Conservation (phyloP, 2,888 invertebrate genomes). For the Hetaerina titia region DNA sequence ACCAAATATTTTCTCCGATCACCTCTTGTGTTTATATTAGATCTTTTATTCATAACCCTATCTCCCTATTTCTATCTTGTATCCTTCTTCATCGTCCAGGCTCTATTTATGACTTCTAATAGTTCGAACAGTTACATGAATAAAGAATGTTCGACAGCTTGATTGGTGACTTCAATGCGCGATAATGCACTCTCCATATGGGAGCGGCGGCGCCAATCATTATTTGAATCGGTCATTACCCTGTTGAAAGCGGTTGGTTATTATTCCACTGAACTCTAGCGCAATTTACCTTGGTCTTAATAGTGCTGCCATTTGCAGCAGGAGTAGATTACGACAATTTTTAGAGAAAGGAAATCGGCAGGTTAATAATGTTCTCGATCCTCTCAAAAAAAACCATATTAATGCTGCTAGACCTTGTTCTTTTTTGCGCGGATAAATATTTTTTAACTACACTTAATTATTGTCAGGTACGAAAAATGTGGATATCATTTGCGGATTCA, state of each 20-base stretch:
- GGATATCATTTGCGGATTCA: too few species aligned
- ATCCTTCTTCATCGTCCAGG: neutral
- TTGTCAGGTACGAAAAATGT: too few species aligned
- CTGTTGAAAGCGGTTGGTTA: slow-evolving; percentile 9
- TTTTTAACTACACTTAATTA: too few species aligned
- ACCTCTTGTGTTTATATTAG: neutral
- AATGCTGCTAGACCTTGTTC: neutral
- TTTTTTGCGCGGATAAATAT: neutral
- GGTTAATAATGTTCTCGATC: neutral
- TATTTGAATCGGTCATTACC: slow-evolving; percentile 46
- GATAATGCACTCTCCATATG: slow-evolving; percentile 19
- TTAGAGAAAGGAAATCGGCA: neutral
- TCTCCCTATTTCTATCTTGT: neutral
- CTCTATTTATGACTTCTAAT: slow-evolving; percentile 54
- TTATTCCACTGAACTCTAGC: neutral
- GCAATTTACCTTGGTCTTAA: slow-evolving; percentile 53
- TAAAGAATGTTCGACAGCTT: slow-evolving; percentile 41
- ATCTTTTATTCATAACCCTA: neutral
- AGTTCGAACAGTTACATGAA: slow-evolving; percentile 47
- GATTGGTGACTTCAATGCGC: slow-evolving; percentile 63
- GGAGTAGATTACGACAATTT: neutral
- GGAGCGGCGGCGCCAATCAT: slow-evolving; percentile 49
- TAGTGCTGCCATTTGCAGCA: neutral
- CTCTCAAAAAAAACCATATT: neutral
- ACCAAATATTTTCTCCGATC: neutral